phyloP scores from a whole-genome alignment of 2,797 vertebrate genomes.

The Heterohyrax brucei region DNA sequence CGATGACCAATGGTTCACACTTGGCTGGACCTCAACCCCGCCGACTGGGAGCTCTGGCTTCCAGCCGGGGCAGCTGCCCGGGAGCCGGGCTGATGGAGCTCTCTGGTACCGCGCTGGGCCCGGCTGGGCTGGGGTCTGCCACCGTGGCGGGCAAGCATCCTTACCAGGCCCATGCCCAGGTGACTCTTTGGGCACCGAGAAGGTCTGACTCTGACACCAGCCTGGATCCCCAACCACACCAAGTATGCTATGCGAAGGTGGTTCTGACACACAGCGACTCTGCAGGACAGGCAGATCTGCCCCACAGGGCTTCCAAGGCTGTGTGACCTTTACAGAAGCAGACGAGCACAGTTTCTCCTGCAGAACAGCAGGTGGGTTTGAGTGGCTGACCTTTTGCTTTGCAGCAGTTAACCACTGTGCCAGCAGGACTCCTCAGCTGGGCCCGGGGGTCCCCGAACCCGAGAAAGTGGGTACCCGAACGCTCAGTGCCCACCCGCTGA shows the following conservation, averaged over 20 bases:
- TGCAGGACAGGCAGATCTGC: too few species aligned
- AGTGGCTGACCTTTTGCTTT: too few species aligned
- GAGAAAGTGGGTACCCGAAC: neutral
- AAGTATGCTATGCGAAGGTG: neutral
- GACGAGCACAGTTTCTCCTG: too few species aligned
- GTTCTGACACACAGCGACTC: neutral
- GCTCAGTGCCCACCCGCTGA: neutral
- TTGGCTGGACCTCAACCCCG: conserved; percentile 46
- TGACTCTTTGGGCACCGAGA: neutral
- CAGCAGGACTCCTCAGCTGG: neutral
- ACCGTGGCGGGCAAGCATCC: neutral
- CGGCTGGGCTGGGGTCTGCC: conserved; percentile 67
- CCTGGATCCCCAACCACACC: neutral
- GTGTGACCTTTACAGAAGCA: too few species aligned
- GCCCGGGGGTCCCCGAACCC: neutral
- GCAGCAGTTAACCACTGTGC: too few species aligned
- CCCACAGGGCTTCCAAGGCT: too few species aligned
- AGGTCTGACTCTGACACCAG: neutral
- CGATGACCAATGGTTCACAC: neutral
- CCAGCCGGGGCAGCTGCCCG: conserved; percentile 34
- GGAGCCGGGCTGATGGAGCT: conserved; percentile 69
- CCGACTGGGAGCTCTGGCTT: conserved; percentile 51
- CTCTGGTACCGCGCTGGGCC: conserved; percentile 64
- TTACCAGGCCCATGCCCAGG: neutral
- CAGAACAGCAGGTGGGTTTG: too few species aligned